Base-by-base conservation (phyloP, 1,140 invertebrate genomes). In the Ganaspis sp. region DNA sequence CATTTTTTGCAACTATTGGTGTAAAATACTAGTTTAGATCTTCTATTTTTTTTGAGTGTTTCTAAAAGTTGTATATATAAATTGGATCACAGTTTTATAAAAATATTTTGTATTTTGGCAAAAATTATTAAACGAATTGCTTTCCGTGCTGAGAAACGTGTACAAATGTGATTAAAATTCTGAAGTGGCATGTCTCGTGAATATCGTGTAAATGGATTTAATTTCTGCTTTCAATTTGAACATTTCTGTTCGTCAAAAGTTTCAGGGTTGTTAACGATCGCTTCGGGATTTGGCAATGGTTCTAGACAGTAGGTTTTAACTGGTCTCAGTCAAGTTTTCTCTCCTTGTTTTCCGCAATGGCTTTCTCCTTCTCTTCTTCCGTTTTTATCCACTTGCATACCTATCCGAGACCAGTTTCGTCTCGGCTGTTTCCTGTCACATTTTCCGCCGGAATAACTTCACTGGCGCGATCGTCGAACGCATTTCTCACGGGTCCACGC, bases 391-490 rank as follows among this genome's bases (percentile, higher is more conserved):
- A 78, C 78, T 82, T 81, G 78, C 79, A 79, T 79, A 79, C 76
- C 76, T 75, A 75, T 69, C 76, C 79, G 77, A 85, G 82, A 83
- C 81, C 85, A 83, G 81, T 87, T 86, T 87, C 83, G 88, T 89
- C 86, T 87, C 85, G 86, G 83, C 85, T 88, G 89, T 89, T 88
- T 89, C 86, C 87, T 89, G 86, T 87, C 82, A 86, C 83, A 89
- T 89, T 88, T 88, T 86, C 87, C 84, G 86, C 84, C 75, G 81
- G 84, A 89, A 89, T 87, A 89, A 86, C 85, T 81, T 74, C 78
- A 77, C 81, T 45, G 38, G 78, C 73, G 79, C 84, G 82, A 86
- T 84, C 85, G 80, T 83, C 85, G 85, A 85, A 82, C 85, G 85
- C 86, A 87, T 87, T 87, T 87, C 85, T 87, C 82, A 69, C 72